Evolutionary conservation across 2,797 vertebrate genomes (phyloP), one percentile per base, ranked within the genome.

Genomic region (Tangara arthus): DNA sequence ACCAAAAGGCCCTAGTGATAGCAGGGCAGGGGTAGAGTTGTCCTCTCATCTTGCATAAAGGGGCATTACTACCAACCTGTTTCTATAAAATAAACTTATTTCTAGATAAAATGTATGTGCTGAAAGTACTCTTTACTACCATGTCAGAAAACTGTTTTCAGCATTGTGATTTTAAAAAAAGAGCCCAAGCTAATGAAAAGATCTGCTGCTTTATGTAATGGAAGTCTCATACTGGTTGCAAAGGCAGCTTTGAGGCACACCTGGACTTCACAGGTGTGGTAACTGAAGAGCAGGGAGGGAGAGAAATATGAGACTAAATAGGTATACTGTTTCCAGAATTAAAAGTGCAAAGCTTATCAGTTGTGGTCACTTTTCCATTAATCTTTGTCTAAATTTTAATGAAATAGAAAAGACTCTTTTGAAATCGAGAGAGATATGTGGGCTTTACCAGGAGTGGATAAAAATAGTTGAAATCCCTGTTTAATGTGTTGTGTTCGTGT

Each of bases 331-430:
- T 85, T 64, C 71, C 77, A 66, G 64, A 89, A 60, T 79, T 46
- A 28, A 66, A 87, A 80, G 60, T 80, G 37, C 61, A 82, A 39
- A 69, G 63, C 80, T 93, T 47, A 55, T 87, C 79, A 27, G 34
- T 80, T 82, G 27, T 17, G 28, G 56, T 87, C 28, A n/a, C 27
- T 79, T 95, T 86, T 53, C 86, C 73, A 61, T 95, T 92, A 52
- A 41, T 79, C 34, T 73, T 75, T 71, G 61, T 64, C 69, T 87
- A 53, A 64, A 78, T 82, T 52, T n/a, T 68, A 91, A 56, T 82
- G 60, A n/a, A 56, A 70, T 19, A 47, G 34, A 55, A 55, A 55
- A 70, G 70, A 12, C 14, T 46, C 39, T 27, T 80, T 14, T 56
- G 27, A 85, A 87, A 82, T n/a, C 3, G 4, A 73, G 65, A 26